phyloP scores from a whole-genome alignment of 2,888 invertebrate genomes.

The Watsonalla cultraria region DNA sequence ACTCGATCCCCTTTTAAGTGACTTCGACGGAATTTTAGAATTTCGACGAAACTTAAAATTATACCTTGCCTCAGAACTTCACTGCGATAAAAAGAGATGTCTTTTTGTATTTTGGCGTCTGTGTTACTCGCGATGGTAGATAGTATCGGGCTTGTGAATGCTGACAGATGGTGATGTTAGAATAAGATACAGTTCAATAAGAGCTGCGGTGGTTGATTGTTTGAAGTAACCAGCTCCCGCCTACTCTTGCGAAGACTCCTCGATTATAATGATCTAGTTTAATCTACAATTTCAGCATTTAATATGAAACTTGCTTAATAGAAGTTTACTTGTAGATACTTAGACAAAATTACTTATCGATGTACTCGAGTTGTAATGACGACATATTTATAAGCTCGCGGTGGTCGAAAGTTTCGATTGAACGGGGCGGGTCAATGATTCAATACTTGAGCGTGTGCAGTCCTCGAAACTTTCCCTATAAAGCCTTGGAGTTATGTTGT shows the following conservation, averaged over 20 bases:
- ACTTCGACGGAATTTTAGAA: slow-evolving; percentile 23
- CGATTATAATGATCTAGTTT: too few species aligned
- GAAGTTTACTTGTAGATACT: too few species aligned
- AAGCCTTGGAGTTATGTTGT: slow-evolving; percentile 61
- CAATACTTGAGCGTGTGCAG: slow-evolving; percentile 37
- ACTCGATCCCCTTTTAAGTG: slow-evolving; percentile 35
- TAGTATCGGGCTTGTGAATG: background rate
- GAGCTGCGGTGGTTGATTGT: too few species aligned
- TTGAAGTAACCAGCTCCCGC: too few species aligned
- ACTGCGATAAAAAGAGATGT: background rate
- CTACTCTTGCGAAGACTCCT: too few species aligned
- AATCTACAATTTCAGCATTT: too few species aligned
- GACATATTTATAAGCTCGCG: background rate
- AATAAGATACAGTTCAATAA: too few species aligned
- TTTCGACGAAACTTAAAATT: slow-evolving; percentile 13
- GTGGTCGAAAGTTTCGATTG: slow-evolving; percentile 8
- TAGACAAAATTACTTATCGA: background rate
- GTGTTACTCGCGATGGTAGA: background rate
- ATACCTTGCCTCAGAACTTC: slow-evolving; percentile 10
- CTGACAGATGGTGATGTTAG: background rate
- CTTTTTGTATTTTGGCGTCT: background rate
- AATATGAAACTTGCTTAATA: too few species aligned
- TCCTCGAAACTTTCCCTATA: slow-evolving; percentile 62
- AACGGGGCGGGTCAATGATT: slow-evolving; percentile 29
- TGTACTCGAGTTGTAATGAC: slow-evolving; percentile 1